Evolutionary conservation across 1,140 invertebrate species (phyloP).

Genomic region (Dendroctonus ponderosae): DNA sequence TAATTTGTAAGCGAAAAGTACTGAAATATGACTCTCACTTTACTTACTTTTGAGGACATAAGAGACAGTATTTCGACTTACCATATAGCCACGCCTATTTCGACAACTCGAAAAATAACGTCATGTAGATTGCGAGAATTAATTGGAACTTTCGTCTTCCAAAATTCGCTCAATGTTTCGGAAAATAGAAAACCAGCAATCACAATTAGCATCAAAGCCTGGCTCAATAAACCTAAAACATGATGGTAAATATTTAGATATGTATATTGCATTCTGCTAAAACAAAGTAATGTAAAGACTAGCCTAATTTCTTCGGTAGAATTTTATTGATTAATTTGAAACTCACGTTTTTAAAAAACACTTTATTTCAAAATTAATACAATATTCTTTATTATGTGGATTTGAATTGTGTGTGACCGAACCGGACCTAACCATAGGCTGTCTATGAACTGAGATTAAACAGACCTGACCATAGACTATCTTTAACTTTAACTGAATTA

Average conservation of each 20-base stretch:
- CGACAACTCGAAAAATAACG: conserved; percentile 84
- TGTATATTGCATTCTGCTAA: no score
- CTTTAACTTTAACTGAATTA: no score
- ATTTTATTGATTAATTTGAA: no score
- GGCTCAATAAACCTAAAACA: conserved; percentile 67
- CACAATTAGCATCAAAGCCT: conserved; percentile 81
- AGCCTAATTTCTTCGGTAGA: neutral
- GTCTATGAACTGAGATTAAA: no score
- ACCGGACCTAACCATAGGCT: no score
- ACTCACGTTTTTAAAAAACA: no score
- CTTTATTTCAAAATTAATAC: no score
- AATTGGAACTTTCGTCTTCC: conserved; percentile 89
- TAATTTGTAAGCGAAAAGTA: no score
- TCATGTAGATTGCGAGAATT: conserved; percentile 89
- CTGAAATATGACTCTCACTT: conserved; percentile 3
- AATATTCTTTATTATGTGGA: no score
- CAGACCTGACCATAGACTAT: no score
- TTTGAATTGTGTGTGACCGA: no score
- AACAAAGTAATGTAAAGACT: no score
- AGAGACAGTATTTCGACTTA: conserved; percentile 1
- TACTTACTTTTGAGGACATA: neutral
- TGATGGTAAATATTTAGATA: neutral
- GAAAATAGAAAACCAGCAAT: conserved; percentile 86
- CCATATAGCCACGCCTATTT: conserved; percentile 92
- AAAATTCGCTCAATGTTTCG: conserved; percentile 86